A percentile compares a stretch with the other conserved stretches of the same genome.
Evolutionary conservation across 2,797 vertebrate genomes (phyloP).

Genomic region (Buphagus erythrorhynchus): DNA sequence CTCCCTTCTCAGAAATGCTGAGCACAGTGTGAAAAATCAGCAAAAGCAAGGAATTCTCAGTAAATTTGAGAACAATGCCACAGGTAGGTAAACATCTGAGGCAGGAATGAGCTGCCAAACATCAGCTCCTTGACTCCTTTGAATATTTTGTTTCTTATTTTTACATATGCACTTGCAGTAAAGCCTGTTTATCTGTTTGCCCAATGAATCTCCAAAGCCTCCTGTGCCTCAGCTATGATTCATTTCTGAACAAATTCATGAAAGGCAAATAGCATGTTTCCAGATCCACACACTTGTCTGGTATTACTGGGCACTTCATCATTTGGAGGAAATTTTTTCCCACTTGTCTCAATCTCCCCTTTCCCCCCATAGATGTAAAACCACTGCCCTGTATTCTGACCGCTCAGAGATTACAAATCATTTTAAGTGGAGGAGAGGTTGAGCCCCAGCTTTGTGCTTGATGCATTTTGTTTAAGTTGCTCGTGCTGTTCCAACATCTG

Average conservation of each 20-base stretch:
- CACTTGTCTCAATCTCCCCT: background rate
- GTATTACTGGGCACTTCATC: background rate
- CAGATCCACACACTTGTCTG: background rate
- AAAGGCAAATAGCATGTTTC: constrained; percentile 28
- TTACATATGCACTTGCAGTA: background rate
- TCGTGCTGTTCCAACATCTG: constrained; percentile 54
- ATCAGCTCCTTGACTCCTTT: background rate
- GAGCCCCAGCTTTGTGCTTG: background rate
- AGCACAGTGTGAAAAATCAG: background rate
- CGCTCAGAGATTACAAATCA: constrained; percentile 18
- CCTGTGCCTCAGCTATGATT: constrained; percentile 1
- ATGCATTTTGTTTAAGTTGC: constrained; percentile 36
- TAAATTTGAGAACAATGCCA: background rate
- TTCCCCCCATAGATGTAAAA: background rate
- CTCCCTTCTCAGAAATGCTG: background rate
- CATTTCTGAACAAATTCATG: constrained; percentile 32
- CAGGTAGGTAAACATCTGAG: background rate
- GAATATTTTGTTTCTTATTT: constrained; percentile 14
- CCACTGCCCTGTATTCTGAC: background rate
- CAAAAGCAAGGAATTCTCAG: background rate
- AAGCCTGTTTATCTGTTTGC: constrained; percentile 21
- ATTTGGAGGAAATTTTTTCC: background rate
- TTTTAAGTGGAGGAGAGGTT: background rate
- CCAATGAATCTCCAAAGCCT: background rate
- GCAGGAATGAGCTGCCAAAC: background rate